Percentiles rank a stretch among this genome's conserved stretches.
Conservation (phyloP, 2,113 vertebrate genomes). For the Donacobius atricapilla region DNA sequence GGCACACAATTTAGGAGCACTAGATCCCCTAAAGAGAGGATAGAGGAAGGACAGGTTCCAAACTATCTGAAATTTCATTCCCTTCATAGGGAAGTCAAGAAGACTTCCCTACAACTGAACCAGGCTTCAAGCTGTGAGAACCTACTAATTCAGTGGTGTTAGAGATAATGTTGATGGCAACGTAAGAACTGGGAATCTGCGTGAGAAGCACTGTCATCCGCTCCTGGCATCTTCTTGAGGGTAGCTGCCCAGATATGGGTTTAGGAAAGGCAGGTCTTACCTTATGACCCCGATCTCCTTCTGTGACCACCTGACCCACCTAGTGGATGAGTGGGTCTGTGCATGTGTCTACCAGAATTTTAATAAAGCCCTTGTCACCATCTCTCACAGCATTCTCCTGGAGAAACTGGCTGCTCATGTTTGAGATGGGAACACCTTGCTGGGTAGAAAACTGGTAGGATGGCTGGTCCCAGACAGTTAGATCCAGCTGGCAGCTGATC, state of each 20-base stretch:
- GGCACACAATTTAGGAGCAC: neutral
- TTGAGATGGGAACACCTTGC: fast-evolving
- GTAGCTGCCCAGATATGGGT: neutral
- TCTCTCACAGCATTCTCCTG: neutral
- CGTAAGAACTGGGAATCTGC: neutral
- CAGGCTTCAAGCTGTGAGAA: neutral
- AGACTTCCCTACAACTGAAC: neutral
- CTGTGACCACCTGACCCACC: neutral
- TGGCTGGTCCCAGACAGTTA: neutral
- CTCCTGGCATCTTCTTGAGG: neutral
- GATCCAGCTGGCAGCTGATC: neutral
- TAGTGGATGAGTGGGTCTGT: neutral
- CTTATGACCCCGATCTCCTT: neutral
- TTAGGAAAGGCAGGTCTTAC: neutral
- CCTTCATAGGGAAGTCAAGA: no score
- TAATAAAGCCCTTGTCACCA: neutral
- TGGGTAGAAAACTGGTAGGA: neutral
- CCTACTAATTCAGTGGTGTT: neutral
- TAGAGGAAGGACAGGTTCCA: neutral
- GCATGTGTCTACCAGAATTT: neutral
- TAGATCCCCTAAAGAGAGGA: neutral
- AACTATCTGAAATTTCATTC: neutral
- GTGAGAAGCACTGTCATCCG: neutral
- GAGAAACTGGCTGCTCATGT: neutral
- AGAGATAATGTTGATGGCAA: neutral